Base-by-base conservation (phyloP, 2,888 invertebrate genomes). In the Mongoloraphidia duomilia region DNA sequence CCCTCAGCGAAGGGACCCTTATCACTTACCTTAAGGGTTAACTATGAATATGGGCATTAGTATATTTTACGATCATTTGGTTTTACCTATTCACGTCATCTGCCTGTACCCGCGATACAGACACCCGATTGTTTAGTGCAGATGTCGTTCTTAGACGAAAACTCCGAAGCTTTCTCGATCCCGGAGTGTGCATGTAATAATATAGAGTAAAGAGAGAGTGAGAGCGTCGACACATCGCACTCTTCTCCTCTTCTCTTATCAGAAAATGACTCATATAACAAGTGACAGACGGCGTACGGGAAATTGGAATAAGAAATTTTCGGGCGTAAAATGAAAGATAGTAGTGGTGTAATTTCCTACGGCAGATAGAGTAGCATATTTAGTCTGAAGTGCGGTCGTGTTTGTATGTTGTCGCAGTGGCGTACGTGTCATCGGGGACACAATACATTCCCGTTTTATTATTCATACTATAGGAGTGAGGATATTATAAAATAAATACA, bases 231-330 rank as follows among this genome's bases (percentile, higher is more conserved):
- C 73, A 72, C 77, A 77, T 78, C 78, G 78, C 79, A 78, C 77
- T 78, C 78, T 78, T 78, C 78, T 77, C 78, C 74, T 78, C 77
- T 76, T 78, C 63, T 61, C 55, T 60, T 58, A 60, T 62, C 57
- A 60, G 58, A 62, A 62, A 72, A 69, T 59, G 67, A 53, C 61
- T 40, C 61, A 68, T 65, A 59, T 55, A 54, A 50, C 54, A 50
- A 47, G 47, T 50, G 46, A 35, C 50, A 47, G 47, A 41, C 47
- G 50, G 53, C 57, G 56, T 56, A 57, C 56, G 56, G 74, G 79
- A 79, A 79, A 79, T 79, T 79, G 79, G 79, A 79, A 79, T 79
- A 79, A 79, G 79, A 79, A 79, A 79, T 79, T 79, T 79, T 77
- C 75, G 78, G 78, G 78, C 78, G 79, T 79, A 79, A 79, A 79